Evolutionary conservation across 2,113 vertebrate species (phyloP).

Genomic region (Pterophyllum scalare): DNA sequence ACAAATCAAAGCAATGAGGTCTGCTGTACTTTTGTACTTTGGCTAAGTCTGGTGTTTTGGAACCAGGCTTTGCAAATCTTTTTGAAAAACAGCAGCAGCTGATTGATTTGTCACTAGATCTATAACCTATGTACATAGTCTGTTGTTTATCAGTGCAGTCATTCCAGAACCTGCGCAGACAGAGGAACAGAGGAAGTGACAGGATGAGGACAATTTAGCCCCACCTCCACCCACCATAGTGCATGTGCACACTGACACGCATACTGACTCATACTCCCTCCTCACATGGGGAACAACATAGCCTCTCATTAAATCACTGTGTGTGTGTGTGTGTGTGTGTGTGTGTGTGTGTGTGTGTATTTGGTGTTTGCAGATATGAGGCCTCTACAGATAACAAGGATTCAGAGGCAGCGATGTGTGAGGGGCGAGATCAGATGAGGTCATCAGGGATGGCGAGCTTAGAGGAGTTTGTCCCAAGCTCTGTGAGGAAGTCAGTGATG

Average conservation of each 20-base stretch:
- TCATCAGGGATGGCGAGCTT: conserved; percentile 46
- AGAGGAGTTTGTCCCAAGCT: conserved; percentile 27
- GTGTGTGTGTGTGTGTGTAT: conserved; percentile 29
- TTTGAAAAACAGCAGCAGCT: conserved; percentile 12
- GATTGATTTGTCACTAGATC: conserved; percentile 1
- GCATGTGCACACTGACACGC: conserved; percentile 50
- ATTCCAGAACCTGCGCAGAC: conserved; percentile 57
- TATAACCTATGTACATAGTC: conserved; percentile 19
- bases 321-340: conserved; percentile 19
- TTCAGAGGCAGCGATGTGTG: conserved; percentile 50
- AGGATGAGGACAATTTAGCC: conserved; percentile 69
- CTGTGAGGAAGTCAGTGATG: conserved; percentile 19
- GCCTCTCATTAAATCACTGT: conserved; percentile 45
- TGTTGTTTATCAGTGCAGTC: conserved; percentile 37
- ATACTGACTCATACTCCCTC: conserved; percentile 58
- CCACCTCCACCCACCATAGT: conserved; percentile 32
- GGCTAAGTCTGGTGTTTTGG: neutral
- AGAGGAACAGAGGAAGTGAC: conserved; percentile 72
- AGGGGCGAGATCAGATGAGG: conserved; percentile 64
- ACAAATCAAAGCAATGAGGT: neutral
- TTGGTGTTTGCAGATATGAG: conserved; percentile 53
- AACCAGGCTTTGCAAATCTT: neutral
- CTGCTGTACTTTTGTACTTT: neutral
- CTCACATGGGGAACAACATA: conserved; percentile 53
- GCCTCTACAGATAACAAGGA: conserved; percentile 48